phyloP scores from a whole-genome alignment of 2,888 invertebrate species.

The Thysanoteuthis rhombus region DNA sequence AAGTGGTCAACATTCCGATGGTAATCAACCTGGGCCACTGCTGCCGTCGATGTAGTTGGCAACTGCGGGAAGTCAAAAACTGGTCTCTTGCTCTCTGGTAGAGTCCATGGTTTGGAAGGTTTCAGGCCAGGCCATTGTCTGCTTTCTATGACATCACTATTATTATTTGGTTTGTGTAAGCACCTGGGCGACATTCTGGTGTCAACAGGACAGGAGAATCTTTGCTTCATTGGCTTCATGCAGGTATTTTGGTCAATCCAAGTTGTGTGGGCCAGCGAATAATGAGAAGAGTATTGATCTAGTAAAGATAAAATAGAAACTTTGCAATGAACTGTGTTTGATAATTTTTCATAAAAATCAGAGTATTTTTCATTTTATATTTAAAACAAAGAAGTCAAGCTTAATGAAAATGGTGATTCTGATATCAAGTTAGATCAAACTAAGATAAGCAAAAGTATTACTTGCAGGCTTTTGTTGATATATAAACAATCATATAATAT shows the following conservation, averaged over 20 bases:
- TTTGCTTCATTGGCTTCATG: not conserved
- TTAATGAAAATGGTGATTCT: too few species aligned
- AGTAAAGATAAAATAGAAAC: not conserved
- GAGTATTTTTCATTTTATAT: not conserved
- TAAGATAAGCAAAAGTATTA: too few species aligned
- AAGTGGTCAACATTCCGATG: not conserved
- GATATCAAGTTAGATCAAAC: too few species aligned
- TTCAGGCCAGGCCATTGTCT: not conserved
- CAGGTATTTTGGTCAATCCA: not conserved
- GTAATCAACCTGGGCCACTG: not conserved
- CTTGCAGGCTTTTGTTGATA: too few species aligned
- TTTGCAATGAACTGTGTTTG: not conserved
- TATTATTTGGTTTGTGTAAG: conserved; percentile 12
- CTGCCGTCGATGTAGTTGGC: not conserved
- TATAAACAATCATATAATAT: too few species aligned
- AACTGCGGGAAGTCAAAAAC: not conserved
- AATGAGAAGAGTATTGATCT: not conserved
- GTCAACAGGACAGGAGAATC: not conserved
- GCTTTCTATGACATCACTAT: not conserved
- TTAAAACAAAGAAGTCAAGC: not conserved
- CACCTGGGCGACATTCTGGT: not conserved
- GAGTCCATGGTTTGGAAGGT: not conserved
- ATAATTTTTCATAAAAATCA: not conserved
- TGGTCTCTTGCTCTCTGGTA: not conserved
- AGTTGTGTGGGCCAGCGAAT: not conserved